Conservation (phyloP, 2,888 invertebrate species). For the Adineta ricciae region DNA sequence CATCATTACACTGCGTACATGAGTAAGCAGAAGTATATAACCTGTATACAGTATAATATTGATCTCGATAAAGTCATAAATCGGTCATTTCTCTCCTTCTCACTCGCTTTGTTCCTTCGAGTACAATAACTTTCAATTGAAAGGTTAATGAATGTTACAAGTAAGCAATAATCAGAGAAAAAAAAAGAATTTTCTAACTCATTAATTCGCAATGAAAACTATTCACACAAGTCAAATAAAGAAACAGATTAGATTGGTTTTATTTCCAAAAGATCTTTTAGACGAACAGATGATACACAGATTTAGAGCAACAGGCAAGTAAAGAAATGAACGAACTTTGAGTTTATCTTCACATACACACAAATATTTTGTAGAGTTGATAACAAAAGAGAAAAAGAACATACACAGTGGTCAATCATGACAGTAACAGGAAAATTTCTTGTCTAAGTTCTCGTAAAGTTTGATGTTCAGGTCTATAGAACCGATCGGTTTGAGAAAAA, state of each 20-base stretch:
- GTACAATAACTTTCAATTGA: background rate
- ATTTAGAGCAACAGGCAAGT: background rate
- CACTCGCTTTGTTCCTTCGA: background rate
- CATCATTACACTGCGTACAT: background rate
- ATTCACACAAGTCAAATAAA: background rate
- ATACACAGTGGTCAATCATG: background rate
- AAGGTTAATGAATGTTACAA: background rate
- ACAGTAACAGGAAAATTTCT: background rate
- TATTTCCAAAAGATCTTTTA: background rate
- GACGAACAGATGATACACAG: background rate
- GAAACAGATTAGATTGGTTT: background rate
- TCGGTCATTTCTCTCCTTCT: background rate
- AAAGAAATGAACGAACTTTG: background rate
- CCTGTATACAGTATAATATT: background rate
- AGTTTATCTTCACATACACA: background rate
- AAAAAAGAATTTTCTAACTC: background rate
- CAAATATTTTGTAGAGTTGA: background rate
- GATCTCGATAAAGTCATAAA: background rate
- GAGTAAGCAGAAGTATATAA: background rate
- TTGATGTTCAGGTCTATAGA: background rate
- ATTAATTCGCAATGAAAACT: background rate
- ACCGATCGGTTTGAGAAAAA: background rate
- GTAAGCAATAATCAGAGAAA: background rate
- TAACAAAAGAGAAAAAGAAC: background rate
- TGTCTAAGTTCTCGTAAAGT: background rate